phyloP scores from a whole-genome alignment of 2,888 invertebrate genomes.

The Hyposoter dolosus region DNA sequence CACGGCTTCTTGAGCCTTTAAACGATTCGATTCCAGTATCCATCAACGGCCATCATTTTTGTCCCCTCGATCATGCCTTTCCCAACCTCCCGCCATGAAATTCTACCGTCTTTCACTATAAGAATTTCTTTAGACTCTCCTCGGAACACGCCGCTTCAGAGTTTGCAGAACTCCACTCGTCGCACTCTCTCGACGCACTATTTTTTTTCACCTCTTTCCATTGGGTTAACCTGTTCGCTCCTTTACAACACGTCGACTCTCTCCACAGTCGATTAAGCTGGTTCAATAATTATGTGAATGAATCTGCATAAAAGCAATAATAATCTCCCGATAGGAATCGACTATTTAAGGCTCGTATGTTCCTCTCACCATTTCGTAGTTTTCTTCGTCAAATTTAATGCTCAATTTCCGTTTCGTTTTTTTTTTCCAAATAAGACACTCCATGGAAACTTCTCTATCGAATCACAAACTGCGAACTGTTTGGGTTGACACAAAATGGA shows the following conservation, averaged over 20 bases:
- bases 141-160: conserved; percentile 38
- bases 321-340: background rate
- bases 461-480: background rate
- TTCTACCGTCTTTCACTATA: conserved; percentile 34
- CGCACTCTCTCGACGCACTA: conserved; percentile 2
- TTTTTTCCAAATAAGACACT: background rate
- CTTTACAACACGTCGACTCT: conserved; percentile 13
- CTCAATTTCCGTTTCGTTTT: background rate
- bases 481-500: background rate
- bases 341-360: background rate
- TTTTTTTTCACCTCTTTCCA: conserved; percentile 15
- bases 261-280: conserved; percentile 18
- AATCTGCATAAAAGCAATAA: conserved; percentile 35
- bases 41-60: conserved; percentile 66
- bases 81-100: conserved; percentile 17
- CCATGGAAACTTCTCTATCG: background rate
- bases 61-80: conserved; percentile 55
- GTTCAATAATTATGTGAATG: conserved; percentile 23
- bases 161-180: conserved; percentile 22
- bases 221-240: conserved; percentile 27
- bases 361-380: background rate
- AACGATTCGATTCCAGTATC: conserved; percentile 65
- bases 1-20: conserved; percentile 51
- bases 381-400: background rate
- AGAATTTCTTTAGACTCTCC: conserved; percentile 54